A percentile compares a stretch with the other conserved stretches of the same genome.
phyloP scores from a whole-genome alignment of 2,888 invertebrate species.

The Leptopterna dolabrata region DNA sequence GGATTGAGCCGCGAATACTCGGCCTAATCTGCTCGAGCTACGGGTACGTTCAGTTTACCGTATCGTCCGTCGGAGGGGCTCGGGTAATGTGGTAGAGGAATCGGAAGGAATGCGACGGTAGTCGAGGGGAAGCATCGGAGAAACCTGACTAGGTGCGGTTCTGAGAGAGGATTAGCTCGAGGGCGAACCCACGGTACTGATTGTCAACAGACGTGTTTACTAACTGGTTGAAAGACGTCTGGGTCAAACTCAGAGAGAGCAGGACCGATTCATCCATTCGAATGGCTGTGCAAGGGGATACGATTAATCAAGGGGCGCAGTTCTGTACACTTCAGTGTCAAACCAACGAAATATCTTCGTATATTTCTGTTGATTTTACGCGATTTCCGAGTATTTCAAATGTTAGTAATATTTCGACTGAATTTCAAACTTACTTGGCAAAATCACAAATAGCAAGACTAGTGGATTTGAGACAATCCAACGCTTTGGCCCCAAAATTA shows the following conservation, averaged over 20 bases:
- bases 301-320: no score
- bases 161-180: not conserved
- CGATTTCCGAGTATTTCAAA: no score
- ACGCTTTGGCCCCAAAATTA: no score
- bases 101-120: not conserved
- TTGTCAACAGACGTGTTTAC: not conserved
- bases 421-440: no score
- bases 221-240: not conserved
- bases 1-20: conserved; percentile 34
- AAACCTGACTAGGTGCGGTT: not conserved
- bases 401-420: no score
- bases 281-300: no score
- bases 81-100: not conserved
- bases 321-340: no score
- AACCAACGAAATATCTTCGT: no score
- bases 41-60: not conserved
- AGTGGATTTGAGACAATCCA: no score
- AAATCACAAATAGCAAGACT: no score
- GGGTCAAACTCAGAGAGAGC: not conserved
- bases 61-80: not conserved
- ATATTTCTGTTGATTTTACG: no score
- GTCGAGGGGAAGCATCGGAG: not conserved
- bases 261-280: no score
- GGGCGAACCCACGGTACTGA: not conserved
- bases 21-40: conserved; percentile 13